Base-by-base conservation (phyloP, 1,140 invertebrate species). In the Lerema accius region DNA sequence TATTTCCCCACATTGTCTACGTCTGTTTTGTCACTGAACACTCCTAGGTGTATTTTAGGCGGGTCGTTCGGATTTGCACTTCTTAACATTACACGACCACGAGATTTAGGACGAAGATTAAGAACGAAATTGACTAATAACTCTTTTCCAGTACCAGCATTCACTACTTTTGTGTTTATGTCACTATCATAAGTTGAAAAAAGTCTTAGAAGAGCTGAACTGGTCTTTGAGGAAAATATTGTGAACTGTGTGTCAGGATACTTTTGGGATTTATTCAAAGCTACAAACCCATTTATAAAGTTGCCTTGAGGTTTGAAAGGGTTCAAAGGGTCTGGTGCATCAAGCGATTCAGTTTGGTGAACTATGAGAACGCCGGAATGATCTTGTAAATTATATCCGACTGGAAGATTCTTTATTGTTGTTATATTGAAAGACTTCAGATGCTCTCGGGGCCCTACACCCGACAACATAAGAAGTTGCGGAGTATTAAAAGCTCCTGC, bases 401-500 rank as follows among this genome's bases (percentile, higher is more conserved):
- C 95, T 6, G 93, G 93, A 11, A 95, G 81, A 71, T 95, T 91
- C 13, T 92, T 90, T 3, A 92, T 76, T 0, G 94, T 90, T 0
- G 83, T 84, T 0, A 96, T 93, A 0, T 92, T 92, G 0, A 94
- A 76, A 6, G 46, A 15, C 15, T 49, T 19, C 4, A 68, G 51
- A 35, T 68, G 66, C 17, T 64, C 39, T 15, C 46, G n/a, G 19
- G 66, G 66, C 9, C 66, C 66, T 14, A 68, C 28, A 15, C 95
- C 95, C 9, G 94, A 94, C 0, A 94, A 79, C 73, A 95, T 85
- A 1, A 95, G 85, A 7, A 95, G 56, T 63, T 94, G 92, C 0
- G 94, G 93, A 0, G 93, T 92, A 71, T 92, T 92, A 3, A 94
- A 82, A 0, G 92, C 86, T 16, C 94, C 94, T 15, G 92, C 92